Evolutionary conservation across 2,113 vertebrate species (phyloP), one percentile per base, ranked within the genome.

Genomic region (Sitta europaea): DNA sequence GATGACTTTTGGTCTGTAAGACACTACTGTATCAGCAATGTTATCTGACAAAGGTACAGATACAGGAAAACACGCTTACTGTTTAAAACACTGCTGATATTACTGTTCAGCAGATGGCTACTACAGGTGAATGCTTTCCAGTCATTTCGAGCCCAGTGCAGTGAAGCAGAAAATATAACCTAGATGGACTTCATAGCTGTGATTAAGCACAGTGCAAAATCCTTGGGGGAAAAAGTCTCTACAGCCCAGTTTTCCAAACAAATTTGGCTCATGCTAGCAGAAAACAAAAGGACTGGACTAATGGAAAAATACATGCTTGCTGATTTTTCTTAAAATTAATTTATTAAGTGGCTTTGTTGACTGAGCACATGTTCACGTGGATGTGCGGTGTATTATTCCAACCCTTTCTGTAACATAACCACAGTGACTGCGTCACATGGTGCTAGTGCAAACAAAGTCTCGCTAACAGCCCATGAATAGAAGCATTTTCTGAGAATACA

Each of bases 371-470:
- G 27, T 33, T 66, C 78, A 38, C 5, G 50, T 80, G 95, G 86
- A 72, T 58, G 62, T 42, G 86, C 1, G 2, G 92, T 77, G 92
- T 86, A 83, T 90, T 96, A 88, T 92, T 92, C 65, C 88, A 79
- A 47, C 21, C 51, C 67, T 40, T 88, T 88, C 88, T 77, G 96
- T 90, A 94, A 92, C 94, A 90, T 50, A 92, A 93, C 78, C 54
- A 5, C 1, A 1, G 73, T 35, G 73, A 63, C 90, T 59, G 81
- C 6, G 21, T 93, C 92, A 96, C 95, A 93, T 70, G 94, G 72
- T 70, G 92, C 92, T 70, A 95, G 78, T 80, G 92, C 96, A 93
- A 95, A 95, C 86, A 88, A 76, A 88, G 88, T 90, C 94, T 92
- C 9, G 0, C 88, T 94, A 96, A 83, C 94, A 90, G 88, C 51